Base-by-base conservation (phyloP, 2,113 vertebrate genomes). In the Myanophis thanlyinensis region DNA sequence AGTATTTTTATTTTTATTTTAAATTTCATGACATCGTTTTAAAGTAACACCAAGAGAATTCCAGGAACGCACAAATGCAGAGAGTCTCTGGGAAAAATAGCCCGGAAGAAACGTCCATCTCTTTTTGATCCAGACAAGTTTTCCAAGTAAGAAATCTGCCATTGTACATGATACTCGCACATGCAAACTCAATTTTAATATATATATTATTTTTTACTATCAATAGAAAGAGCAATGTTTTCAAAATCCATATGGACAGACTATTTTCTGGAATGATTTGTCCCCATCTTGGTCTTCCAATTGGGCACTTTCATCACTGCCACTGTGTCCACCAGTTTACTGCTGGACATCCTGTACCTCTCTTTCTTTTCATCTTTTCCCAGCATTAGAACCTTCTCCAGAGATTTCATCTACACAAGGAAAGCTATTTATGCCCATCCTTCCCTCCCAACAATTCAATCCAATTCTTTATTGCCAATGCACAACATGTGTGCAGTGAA, bases 1-100 rank as follows among this genome's bases (percentile, higher is more conserved):
- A 90, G 91, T 95, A 94, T 56, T 56, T 56, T 56, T n/a, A n/a
- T n/a, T n/a, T n/a, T n/a, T n/a, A n/a, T 90, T 51, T 47, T 20
- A 90, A 88, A 89, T 52, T 67, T 1, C 53, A 44, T 56, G 15
- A 15, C n/a, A 80, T 80, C 35, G 22, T 80, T 80, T 44, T 80
- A 40, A 80, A 80, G 5, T 80, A 80, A 40, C 22, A 80, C 73
- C 15, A 80, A 80, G 35, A 22, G 35, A 40, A 80, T 80, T 80
- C 73, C 35, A 80, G 35, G 35, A 80, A 40, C 1, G 7, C 18
- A 80, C 35, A 40, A 80, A 80, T 44, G 18, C 35, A 80, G 18
- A 80, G 35, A 22, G 20, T 80, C 15, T 44, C 18, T 80, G 35
- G 35, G 9, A 80, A 80, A 80, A 80, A 18, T 18, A 80, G 3